A percentile compares a stretch with the other conserved stretches of the same genome.
These are phyloP conservation scores for Myopa tessellatipennis DNA, from an alignment of 2,888 invertebrate genomes.

Conservation along the genomic window DNA sequence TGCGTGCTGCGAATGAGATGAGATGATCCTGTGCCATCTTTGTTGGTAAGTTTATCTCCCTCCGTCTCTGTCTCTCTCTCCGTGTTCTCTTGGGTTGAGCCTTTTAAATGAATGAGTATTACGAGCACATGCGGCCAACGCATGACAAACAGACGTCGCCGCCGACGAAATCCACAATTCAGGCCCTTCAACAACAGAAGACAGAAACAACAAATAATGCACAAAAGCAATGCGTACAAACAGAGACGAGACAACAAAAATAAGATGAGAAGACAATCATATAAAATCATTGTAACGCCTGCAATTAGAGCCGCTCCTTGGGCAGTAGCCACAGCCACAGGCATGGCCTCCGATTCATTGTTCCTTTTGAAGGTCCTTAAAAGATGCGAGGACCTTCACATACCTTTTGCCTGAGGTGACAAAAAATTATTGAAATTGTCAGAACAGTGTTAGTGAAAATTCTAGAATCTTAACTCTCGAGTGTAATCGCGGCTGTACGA, in stretches of 20 bases:
- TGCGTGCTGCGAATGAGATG: conserved; percentile 28
- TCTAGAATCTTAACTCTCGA: background rate
- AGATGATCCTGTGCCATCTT: conserved; percentile 14
- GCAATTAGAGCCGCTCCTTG: conserved; percentile 27
- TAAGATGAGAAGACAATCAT: background rate
- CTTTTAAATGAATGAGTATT: background rate
- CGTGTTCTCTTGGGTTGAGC: background rate
- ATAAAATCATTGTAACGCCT: conserved; percentile 37
- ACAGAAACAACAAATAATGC: background rate
- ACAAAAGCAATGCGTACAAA: background rate
- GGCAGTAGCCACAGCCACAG: background rate
- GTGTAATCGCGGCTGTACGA: background rate
- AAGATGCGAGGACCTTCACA: too few relatives aligned
- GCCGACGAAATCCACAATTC: background rate
- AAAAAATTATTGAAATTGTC: background rate
- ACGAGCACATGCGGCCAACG: conserved; percentile 22
- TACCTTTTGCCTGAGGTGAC: background rate
- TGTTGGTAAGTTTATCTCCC: background rate
- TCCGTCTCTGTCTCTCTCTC: background rate
- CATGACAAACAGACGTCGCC: conserved; percentile 5
- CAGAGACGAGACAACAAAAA: conserved; percentile 1
- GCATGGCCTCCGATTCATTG: background rate
- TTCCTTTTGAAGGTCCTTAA: background rate
- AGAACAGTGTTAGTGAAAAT: background rate
- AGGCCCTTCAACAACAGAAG: background rate